phyloP scores from a whole-genome alignment of 2,113 vertebrate species.

The Oenanthe melanoleuca region DNA sequence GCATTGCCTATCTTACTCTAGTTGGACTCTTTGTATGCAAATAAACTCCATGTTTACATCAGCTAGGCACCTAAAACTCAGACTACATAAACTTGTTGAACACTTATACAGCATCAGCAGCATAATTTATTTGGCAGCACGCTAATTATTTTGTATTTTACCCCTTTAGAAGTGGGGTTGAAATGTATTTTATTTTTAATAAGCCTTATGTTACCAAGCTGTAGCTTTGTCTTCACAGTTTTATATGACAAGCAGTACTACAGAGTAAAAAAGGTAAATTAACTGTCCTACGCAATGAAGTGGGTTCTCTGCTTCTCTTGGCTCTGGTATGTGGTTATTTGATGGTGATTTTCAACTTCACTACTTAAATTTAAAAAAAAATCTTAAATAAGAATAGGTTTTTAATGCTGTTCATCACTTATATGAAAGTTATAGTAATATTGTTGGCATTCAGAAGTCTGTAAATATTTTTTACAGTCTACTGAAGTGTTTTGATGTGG shows the following conservation, averaged over 20 bases:
- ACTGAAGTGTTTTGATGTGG: background rate
- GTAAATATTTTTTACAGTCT: slow-evolving; percentile 38
- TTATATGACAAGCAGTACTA: background rate
- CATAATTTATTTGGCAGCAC: background rate
- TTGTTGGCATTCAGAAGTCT: background rate
- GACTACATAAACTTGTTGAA: background rate
- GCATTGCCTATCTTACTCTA: background rate
- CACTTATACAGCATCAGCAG: background rate
- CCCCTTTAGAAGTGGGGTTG: background rate
- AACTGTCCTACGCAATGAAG: background rate
- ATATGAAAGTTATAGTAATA: slow-evolving; percentile 8
- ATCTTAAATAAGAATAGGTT: background rate
- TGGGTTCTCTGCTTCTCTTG: background rate
- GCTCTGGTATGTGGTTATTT: background rate
- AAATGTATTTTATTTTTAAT: slow-evolving; percentile 39
- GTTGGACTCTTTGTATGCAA: background rate
- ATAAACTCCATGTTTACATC: background rate
- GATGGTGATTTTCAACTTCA: background rate
- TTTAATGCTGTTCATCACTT: background rate
- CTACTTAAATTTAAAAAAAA: background rate
- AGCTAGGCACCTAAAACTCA: background rate
- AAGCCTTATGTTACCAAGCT: background rate
- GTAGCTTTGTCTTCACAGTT: background rate
- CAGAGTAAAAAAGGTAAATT: background rate
- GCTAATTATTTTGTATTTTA: slow-evolving; percentile 8